phyloP scores from a whole-genome alignment of 2,113 vertebrate genomes.

The Coregonus clupeaformis region DNA sequence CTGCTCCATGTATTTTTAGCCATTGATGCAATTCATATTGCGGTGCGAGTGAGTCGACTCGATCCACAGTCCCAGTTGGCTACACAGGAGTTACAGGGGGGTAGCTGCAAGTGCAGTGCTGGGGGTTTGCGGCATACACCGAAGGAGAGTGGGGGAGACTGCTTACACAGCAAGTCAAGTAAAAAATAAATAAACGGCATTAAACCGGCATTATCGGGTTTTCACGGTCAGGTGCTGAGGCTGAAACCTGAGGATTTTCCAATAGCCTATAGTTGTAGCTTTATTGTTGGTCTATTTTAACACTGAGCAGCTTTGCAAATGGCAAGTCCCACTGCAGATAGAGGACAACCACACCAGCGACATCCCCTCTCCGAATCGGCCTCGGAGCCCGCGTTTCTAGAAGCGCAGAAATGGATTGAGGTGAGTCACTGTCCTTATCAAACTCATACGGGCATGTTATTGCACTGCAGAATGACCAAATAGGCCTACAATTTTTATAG shows the following conservation, averaged over 20 bases:
- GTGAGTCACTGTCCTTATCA: conserved; percentile 66
- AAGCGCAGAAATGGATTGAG: conserved; percentile 96
- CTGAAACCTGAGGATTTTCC: not conserved
- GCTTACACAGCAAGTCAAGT: not conserved
- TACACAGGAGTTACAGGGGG: too few relatives aligned
- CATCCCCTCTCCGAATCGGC: conserved; percentile 69
- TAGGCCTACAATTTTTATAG: not conserved
- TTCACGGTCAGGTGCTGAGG: conserved; percentile 6
- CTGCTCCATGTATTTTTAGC: too few relatives aligned
- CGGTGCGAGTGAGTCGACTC: too few relatives aligned
- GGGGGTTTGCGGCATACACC: conserved; percentile 47
- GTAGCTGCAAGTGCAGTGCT: conserved; percentile 49
- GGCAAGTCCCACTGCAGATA: conserved; percentile 82
- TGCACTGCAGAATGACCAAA: not conserved
- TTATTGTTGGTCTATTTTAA: not conserved
- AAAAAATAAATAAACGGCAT: not conserved
- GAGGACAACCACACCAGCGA: conserved; percentile 73
- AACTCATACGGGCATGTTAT: not conserved
- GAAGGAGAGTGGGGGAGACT: conserved; percentile 7
- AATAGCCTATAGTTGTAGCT: not conserved
- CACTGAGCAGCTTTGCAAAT: conserved; percentile 69
- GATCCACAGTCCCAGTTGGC: too few relatives aligned
- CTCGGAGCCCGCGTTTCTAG: conserved; percentile 80
- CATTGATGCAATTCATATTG: too few relatives aligned
- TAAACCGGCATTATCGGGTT: conserved; percentile 17